These are phyloP conservation scores for Podotricha telesiphe DNA, from an alignment of 2,888 invertebrate genomes.

Conservation along the genomic window DNA sequence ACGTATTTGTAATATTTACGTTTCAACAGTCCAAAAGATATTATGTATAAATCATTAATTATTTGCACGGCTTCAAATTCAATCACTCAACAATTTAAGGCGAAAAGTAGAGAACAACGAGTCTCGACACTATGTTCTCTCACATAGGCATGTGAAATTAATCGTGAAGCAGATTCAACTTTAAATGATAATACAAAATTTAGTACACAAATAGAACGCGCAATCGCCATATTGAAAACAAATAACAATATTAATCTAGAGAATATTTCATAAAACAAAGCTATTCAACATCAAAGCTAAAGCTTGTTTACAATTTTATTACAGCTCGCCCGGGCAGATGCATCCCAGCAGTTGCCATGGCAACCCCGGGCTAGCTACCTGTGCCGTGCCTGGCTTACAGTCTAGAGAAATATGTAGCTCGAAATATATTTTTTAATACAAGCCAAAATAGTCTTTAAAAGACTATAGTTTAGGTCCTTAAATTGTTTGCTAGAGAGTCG, in stretches of 20 bases:
- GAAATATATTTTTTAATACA: not conserved
- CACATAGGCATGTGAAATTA: too few relatives aligned
- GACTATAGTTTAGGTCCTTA: not conserved
- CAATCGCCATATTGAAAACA: slow-evolving; percentile 6
- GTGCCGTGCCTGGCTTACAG: slow-evolving; percentile 31
- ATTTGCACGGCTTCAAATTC: too few relatives aligned
- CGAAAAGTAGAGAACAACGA: too few relatives aligned
- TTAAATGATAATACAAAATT: not conserved
- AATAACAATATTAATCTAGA: slow-evolving; percentile 23
- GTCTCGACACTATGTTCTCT: too few relatives aligned
- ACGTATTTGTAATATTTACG: too few relatives aligned
- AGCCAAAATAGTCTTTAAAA: not conserved
- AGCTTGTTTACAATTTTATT: slow-evolving; percentile 44
- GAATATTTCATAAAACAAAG: slow-evolving; percentile 37
- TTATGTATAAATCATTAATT: too few relatives aligned
- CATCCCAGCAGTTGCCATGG: slow-evolving; percentile 50
- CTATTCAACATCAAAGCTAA: slow-evolving; percentile 39
- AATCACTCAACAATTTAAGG: too few relatives aligned
- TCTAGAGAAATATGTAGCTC: slow-evolving; percentile 34
- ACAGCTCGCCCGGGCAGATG: slow-evolving; percentile 42
- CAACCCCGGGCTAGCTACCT: slow-evolving; percentile 45
- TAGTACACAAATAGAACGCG: too few relatives aligned
- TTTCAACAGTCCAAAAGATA: too few relatives aligned
- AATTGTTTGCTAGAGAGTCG: not conserved
- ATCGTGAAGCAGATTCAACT: too few relatives aligned